Percentiles rank a stretch among this genome's conserved stretches.
These are phyloP conservation scores for Seira ritae DNA, from an alignment of 2,888 invertebrate genomes.

Conservation along the genomic window DNA sequence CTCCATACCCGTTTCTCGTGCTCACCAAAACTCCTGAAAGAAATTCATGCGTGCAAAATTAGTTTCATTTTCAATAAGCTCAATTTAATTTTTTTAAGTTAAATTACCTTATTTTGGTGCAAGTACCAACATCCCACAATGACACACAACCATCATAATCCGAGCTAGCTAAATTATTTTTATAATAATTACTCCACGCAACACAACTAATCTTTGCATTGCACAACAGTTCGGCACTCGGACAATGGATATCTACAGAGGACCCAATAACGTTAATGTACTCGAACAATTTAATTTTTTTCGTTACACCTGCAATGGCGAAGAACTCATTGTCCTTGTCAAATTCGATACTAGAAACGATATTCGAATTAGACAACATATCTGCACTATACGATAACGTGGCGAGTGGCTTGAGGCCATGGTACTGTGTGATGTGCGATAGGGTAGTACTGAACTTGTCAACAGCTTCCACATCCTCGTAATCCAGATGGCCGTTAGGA, in stretches of 20 bases:
- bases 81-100: not conserved
- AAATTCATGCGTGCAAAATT: too few relatives aligned
- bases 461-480: conserved; percentile 78
- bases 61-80: conserved; percentile 6
- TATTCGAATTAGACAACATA: conserved; percentile 89
- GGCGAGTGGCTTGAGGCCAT: conserved; percentile 86
- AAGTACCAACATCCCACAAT: conserved; percentile 92
- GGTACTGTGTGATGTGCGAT: conserved; percentile 89
- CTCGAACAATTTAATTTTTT: conserved; percentile 95
- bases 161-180: conserved; percentile 89
- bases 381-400: conserved; percentile 94
- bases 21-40: conserved; percentile 83
- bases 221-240: conserved; percentile 92
- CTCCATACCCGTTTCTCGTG: conserved; percentile 98
- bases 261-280: conserved; percentile 90
- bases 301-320: conserved; percentile 96
- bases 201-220: conserved; percentile 96
- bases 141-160: conserved; percentile 97
- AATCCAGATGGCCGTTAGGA: conserved; percentile 72
- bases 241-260: conserved; percentile 93
- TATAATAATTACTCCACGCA: conserved; percentile 95
- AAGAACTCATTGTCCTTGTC: conserved; percentile 97
- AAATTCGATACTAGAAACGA: conserved; percentile 95
- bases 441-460: conserved; percentile 90
- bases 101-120: conserved; percentile 79